phyloP scores from a whole-genome alignment of 2,888 invertebrate species.

The Cryptosula pallasiana region DNA sequence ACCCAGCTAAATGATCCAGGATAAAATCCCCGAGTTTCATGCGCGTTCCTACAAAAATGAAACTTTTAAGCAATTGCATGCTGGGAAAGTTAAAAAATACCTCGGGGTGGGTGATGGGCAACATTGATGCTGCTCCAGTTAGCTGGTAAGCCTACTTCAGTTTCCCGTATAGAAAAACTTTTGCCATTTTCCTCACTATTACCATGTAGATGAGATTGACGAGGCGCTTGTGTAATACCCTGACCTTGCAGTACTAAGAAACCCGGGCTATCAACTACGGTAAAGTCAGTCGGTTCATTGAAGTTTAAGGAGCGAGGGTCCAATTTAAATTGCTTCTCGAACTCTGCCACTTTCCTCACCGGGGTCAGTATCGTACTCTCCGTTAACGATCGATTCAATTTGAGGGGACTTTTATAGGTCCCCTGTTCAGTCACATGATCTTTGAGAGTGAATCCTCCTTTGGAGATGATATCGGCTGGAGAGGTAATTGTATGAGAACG shows the following conservation, averaged over 20 bases:
- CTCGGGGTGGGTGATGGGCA: neutral
- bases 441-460: conserved; percentile 2
- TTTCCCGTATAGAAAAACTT: neutral
- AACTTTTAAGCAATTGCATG: no score
- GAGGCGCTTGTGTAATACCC: neutral
- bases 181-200: neutral
- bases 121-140: neutral
- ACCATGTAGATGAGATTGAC: neutral
- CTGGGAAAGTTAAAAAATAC: neutral
- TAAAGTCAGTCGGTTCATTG: no score
- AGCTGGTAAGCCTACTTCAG: neutral
- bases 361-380: neutral
- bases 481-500: neutral
- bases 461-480: neutral
- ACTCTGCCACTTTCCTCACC: no score
- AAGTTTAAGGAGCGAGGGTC: no score
- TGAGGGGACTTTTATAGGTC: neutral
- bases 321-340: no score
- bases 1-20: no score
- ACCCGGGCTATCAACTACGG: no score
- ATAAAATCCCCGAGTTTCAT: no score
- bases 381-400: neutral
- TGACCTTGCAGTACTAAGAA: neutral
- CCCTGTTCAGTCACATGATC: neutral
- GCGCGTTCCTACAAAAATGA: no score